A percentile compares a stretch with the other conserved stretches of the same genome.
Conservation (phyloP, 2,113 vertebrate species). For the Gasterosteus aculeatus region DNA sequence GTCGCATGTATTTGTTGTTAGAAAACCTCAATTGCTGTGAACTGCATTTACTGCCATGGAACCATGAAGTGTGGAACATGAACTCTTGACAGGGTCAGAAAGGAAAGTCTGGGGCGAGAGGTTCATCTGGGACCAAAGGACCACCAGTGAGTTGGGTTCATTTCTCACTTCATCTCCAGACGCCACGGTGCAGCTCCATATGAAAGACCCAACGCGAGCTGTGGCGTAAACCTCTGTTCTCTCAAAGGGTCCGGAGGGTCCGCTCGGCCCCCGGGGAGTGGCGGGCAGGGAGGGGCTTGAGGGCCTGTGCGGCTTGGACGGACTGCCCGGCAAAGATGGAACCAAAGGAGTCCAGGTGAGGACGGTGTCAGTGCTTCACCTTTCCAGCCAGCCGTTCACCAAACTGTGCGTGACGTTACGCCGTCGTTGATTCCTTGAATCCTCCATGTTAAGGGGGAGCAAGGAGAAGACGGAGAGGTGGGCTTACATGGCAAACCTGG, state of each 20-base stretch:
- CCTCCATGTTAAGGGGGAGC: conserved; percentile 85
- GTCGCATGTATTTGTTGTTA: neutral
- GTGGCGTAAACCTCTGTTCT: conserved; percentile 3
- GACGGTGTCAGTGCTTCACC: neutral
- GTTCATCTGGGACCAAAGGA: conserved; percentile 85
- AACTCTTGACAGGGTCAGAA: conserved; percentile 86
- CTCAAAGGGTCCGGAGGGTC: conserved; percentile 87
- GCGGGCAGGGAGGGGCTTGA: conserved; percentile 91
- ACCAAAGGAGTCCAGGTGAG: conserved; percentile 84
- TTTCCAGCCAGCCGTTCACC: neutral
- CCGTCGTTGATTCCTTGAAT: neutral
- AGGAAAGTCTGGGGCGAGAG: conserved; percentile 87
- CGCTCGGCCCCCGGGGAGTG: conserved; percentile 88
- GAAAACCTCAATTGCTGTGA: neutral
- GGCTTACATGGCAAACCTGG: conserved; percentile 86
- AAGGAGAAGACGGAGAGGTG: conserved; percentile 88
- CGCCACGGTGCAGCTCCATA: neutral
- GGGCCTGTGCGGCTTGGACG: conserved; percentile 86
- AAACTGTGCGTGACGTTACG: neutral
- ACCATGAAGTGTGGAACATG: conserved; percentile 11
- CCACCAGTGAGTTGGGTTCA: conserved; percentile 82
- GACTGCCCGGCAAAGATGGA: conserved; percentile 87
- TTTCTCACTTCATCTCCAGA: neutral
- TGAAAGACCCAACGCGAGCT: neutral
- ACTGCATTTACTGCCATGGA: neutral